These are phyloP conservation scores for Diprion similis DNA, from an alignment of 1,140 invertebrate species.

Conservation along the genomic window DNA sequence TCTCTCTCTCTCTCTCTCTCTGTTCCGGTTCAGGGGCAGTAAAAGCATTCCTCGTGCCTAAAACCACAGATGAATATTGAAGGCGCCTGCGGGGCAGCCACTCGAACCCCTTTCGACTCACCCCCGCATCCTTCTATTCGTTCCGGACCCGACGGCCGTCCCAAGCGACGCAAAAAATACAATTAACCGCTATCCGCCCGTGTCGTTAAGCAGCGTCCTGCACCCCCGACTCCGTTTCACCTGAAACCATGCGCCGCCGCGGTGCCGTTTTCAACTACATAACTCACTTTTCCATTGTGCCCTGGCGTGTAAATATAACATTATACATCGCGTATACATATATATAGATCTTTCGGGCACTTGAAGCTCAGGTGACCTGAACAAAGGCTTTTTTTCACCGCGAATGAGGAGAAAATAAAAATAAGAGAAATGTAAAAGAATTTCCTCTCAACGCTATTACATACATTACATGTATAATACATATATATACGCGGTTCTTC, in stretches of 20 bases:
- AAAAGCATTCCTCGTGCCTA: background rate
- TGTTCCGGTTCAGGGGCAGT: background rate
- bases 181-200: slow-evolving; percentile 3
- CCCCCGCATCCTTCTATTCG: background rate
- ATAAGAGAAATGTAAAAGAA: too few species aligned
- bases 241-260: background rate
- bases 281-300: background rate
- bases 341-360: background rate
- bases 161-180: background rate
- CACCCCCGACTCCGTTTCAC: background rate
- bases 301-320: background rate
- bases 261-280: background rate
- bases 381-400: background rate
- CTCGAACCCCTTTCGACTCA: background rate
- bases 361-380: background rate
- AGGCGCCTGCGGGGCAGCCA: background rate
- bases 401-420: too few species aligned
- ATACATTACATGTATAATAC: too few species aligned
- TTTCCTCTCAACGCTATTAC: too few species aligned
- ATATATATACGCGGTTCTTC: too few species aligned
- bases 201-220: background rate
- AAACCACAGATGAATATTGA: slow-evolving; percentile 4
- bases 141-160: background rate
- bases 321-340: background rate
- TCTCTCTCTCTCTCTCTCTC: background rate